Base-by-base conservation (phyloP, 2,797 vertebrate genomes). In the Pangasius sanitwongsei region DNA sequence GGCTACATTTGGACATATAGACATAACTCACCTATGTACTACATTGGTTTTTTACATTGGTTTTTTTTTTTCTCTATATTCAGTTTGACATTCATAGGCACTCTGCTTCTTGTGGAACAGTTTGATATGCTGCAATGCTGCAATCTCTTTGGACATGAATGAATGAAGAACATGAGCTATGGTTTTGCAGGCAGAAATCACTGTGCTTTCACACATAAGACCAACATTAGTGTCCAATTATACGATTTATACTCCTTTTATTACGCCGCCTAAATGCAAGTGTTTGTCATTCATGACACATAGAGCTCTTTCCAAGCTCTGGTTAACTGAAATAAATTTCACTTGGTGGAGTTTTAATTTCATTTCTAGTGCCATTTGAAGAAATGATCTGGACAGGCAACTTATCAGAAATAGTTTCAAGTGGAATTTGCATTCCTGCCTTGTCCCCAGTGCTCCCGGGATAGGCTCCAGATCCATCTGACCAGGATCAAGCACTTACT, bases 211-310 rank as follows among this genome's bases (percentile, higher is more conserved):
- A 31, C 13, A 23, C 37, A 8, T 1, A 41, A 44, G 50, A 82
- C 34, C 15, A 37, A 83, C 37, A 28, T 59, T 83, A 50, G n/a
- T 55, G 74, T 87, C 61, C 86, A 61, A 31, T 83, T 83, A 59
- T 50, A 23, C 37, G 23, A 61, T 83, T 41, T 48, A 31, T 67
- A 18, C 37, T 18, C 20, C 37, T 74, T 83, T 88, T 74, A 74
- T 34, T 74, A 74, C 53, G 20, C 6, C 9, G 53, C 41, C 80
- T 61, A 34, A 74, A 83, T 48, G 55, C 53, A 72, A 44, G 25
- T 23, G 44, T 41, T 72, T 87, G 55, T 72, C 80, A 83, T 83
- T 87, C 53, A 16, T 61, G 67, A 74, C 41, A 23, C 59, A 69
- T n/a, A 12, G 61, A 18, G 44, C 78, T 57, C 75, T 25, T 67